Conservation (phyloP, 1,140 invertebrate genomes). For the Scylla paramamosain region DNA sequence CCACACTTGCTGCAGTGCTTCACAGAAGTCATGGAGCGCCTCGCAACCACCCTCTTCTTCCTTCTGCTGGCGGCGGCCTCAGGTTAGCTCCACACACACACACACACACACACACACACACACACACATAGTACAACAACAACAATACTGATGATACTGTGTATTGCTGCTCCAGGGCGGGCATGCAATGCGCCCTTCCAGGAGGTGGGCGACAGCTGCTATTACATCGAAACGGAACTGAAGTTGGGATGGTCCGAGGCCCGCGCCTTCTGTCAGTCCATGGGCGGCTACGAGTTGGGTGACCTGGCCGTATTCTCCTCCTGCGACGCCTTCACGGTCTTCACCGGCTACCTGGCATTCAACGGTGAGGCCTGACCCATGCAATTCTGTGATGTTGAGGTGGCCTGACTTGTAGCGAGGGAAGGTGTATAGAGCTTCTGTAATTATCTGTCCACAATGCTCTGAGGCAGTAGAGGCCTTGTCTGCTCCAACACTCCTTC, state of each 20-base stretch:
- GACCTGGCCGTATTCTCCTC: constrained; percentile 41
- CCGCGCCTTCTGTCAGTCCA: neutral
- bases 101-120: neutral
- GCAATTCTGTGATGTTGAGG: neutral
- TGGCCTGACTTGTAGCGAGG: neutral
- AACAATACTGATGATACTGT: neutral
- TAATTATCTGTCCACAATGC: too few relatives aligned
- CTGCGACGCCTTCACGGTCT: constrained; percentile 42
- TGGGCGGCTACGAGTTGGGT: neutral
- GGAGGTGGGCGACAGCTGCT: neutral
- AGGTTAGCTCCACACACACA: neutral
- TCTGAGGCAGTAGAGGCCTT: too few relatives aligned
- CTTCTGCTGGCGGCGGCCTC: neutral
- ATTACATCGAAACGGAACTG: neutral
- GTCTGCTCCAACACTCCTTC: too few relatives aligned
- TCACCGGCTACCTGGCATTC: constrained; percentile 45
- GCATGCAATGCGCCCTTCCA: constrained; percentile 36
- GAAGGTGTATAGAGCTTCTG: too few relatives aligned
- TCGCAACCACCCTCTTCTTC: neutral
- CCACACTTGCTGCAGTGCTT: too few relatives aligned
- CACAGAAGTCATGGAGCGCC: too few relatives aligned
- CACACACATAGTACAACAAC: constrained; percentile 10
- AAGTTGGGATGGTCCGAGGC: constrained; percentile 47
- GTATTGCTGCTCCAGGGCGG: neutral
- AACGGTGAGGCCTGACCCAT: neutral